These are phyloP conservation scores for Trilocha varians DNA, from an alignment of 2,888 invertebrate genomes.

Conservation along the genomic window DNA sequence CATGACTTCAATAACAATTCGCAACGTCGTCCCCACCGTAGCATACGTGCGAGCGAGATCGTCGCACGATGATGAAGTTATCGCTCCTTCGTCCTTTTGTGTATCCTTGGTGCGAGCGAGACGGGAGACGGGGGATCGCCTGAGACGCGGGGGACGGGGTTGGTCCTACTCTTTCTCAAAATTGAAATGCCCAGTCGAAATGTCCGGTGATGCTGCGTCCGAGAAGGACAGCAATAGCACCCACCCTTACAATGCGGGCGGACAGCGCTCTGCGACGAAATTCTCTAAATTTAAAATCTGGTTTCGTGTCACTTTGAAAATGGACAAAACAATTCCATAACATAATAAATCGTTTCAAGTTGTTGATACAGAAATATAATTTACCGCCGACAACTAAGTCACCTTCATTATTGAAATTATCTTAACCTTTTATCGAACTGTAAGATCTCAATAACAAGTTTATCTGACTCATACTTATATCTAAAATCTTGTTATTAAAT, in stretches of 20 bases:
- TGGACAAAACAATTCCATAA: background rate
- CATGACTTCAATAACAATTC: conserved; percentile 75
- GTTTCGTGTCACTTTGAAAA: conserved; percentile 23
- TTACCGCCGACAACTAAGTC: conserved; percentile 17
- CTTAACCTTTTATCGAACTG: conserved; percentile 21
- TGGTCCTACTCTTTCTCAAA: conserved; percentile 74
- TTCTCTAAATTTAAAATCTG: conserved; percentile 65
- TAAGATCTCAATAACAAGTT: conserved; percentile 21
- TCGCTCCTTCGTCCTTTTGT: conserved; percentile 75
- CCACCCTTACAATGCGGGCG: conserved; percentile 72
- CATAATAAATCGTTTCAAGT: conserved; percentile 4
- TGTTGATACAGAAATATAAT: conserved; percentile 13
- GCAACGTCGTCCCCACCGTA: conserved; percentile 72
- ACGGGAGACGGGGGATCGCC: conserved; percentile 37
- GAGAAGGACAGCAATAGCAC: conserved; percentile 70
- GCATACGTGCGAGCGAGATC: conserved; percentile 66
- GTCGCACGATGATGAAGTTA: conserved; percentile 68
- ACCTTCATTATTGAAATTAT: conserved; percentile 25
- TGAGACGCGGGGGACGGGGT: conserved; percentile 47
- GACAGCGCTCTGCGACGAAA: conserved; percentile 62
- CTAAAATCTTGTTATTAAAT: conserved; percentile 10
- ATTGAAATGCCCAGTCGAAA: conserved; percentile 75
- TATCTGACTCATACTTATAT: conserved; percentile 14
- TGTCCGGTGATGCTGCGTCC: conserved; percentile 74
- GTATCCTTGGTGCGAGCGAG: conserved; percentile 67